Evolutionary conservation across 2,113 vertebrate species (phyloP).

Genomic region (Saguinus midas): DNA sequence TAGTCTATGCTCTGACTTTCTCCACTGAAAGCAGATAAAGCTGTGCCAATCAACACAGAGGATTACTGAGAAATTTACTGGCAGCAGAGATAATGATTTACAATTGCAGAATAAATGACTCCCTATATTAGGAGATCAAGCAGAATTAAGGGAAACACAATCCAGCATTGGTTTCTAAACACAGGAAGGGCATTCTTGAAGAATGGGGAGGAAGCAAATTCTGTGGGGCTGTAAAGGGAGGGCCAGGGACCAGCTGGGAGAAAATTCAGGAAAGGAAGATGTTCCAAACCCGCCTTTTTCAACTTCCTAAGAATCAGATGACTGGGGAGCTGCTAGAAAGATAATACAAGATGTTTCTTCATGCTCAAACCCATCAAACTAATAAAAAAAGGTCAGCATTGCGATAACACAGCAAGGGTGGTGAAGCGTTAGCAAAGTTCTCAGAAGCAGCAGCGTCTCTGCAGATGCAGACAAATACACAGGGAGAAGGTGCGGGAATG

Average conservation of each 20-base stretch:
- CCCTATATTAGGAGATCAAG: neutral
- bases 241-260: neutral
- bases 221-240: neutral
- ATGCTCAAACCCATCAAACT: neutral
- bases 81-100: neutral
- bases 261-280: neutral
- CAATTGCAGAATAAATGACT: neutral
- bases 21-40: neutral
- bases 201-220: neutral
- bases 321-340: neutral
- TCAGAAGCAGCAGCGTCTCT: neutral
- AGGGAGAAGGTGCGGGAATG: neutral
- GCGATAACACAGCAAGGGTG: neutral
- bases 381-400: neutral
- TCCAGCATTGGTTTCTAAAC: neutral
- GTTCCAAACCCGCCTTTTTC: no score
- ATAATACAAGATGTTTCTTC: neutral
- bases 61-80: neutral
- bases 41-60: neutral
- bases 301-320: neutral
- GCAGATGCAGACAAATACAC: neutral
- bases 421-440: neutral
- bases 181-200: neutral
- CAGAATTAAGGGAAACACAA: neutral
- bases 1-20: neutral